Base-by-base conservation (phyloP, 2,797 vertebrate genomes). In the Pempheris klunzingeri region DNA sequence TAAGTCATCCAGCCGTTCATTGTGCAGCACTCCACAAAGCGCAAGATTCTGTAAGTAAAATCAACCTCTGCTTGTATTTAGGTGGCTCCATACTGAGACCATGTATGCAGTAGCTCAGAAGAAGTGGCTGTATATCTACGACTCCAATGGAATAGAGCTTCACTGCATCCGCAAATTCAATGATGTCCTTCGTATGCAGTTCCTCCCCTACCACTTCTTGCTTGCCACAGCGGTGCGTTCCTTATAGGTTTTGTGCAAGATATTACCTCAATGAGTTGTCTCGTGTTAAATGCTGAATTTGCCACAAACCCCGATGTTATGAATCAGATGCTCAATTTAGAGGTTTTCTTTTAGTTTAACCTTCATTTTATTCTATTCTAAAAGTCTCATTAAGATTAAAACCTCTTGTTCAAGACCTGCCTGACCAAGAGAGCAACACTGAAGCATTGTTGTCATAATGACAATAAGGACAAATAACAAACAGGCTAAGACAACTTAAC, bases 131-230 rank as follows among this genome's bases (percentile, higher is more conserved):
- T 87, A 97, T 57, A 94, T 98, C 47, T 98, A 98, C 0, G 97
- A 98, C 94, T 96, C 93, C 44, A 95, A 94, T 1, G 97, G 97
- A 17, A 94, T 96, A 3, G 97, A 98, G 92, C 95, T 98, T 41
- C 97, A 97, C 82, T 98, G 97, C 67, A 86, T 98, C 44, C 95
- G 96, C 73, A 95, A 95, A 66, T 97, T 97, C 85, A 95, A 97
- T 2, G 94, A 96, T 0, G 90, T 97, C 43, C 93, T 96, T 1
- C 92, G 93, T 4, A 96, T 98, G 92, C 95, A 97, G 83, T 98
- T 97, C 86, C 96, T 98, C 53, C 97, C 97, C 1, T 97, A 97
- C 87, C 97, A 98, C 87, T 98, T 98, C 69, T 87, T 98, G 34
- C 92, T 97, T 3, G 96, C 96, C 47, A 96, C 97, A 0, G 93